A percentile compares a stretch with the other conserved stretches of the same genome.
These are phyloP conservation scores for Scaptomyza polygonia DNA, from an alignment of 2,888 invertebrate genomes.

Conservation along the genomic window DNA sequence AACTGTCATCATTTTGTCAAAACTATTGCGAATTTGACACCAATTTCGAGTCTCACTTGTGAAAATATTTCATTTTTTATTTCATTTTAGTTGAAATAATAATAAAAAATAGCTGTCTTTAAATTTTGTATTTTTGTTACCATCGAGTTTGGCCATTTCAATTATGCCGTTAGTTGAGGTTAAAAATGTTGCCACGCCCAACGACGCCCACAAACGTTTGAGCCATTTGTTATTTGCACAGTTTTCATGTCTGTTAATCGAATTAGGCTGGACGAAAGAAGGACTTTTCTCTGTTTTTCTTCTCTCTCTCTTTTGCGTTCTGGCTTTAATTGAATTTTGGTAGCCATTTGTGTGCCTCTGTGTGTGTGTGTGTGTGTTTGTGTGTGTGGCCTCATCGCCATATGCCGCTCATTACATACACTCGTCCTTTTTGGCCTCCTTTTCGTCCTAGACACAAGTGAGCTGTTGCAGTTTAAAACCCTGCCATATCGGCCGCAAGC, in stretches of 20 bases:
- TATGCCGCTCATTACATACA: conserved; percentile 68
- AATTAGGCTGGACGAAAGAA: conserved; percentile 11
- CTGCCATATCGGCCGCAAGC: conserved; percentile 53
- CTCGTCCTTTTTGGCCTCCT: background rate
- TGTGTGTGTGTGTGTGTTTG: background rate
- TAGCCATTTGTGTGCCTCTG: conserved; percentile 32
- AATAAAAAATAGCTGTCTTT: too few relatives aligned
- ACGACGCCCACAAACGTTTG: background rate
- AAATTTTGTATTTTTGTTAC: background rate
- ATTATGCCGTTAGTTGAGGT: background rate
- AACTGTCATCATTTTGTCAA: too few relatives aligned
- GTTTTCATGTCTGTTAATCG: conserved; percentile 12
- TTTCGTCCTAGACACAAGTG: conserved; percentile 12
- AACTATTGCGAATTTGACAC: too few relatives aligned
- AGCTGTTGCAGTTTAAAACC: conserved; percentile 29
- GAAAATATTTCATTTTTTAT: too few relatives aligned
- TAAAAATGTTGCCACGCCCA: background rate
- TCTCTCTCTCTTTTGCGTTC: conserved; percentile 1
- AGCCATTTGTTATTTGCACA: conserved; percentile 14
- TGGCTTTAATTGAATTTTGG: conserved; percentile 54
- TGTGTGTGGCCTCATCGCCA: conserved; percentile 43
- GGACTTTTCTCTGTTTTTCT: background rate
- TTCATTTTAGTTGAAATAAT: too few relatives aligned
- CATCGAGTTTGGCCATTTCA: background rate
- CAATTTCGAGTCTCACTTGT: too few relatives aligned